Percentiles rank a stretch among this genome's conserved stretches.
Conservation (phyloP, 2,113 vertebrate species). For the Rissa tridactyla region DNA sequence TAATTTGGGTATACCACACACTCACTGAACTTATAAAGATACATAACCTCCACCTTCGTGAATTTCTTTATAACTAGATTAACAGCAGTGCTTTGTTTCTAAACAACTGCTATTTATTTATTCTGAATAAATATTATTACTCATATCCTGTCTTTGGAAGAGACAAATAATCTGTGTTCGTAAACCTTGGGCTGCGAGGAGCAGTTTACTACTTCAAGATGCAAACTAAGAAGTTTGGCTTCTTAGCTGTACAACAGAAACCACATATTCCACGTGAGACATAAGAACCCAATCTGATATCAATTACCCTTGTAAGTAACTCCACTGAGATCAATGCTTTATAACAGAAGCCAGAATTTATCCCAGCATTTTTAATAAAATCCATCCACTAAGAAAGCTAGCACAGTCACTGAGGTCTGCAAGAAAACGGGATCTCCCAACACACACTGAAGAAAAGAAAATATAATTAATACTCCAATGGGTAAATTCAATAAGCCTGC, state of each 20-base stretch:
- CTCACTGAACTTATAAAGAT: background rate
- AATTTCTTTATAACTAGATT: background rate
- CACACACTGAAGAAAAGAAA: background rate
- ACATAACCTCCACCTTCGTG: background rate
- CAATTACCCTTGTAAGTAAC: background rate
- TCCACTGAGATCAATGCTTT: background rate
- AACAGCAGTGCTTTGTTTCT: background rate
- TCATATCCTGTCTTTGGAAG: constrained; percentile 6
- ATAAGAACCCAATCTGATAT: background rate
- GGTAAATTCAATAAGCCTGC: background rate
- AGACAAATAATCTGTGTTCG: background rate
- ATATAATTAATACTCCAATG: background rate
- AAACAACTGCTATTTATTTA: constrained; percentile 21
- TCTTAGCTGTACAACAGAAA: background rate
- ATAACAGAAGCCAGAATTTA: background rate
- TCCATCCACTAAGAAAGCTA: background rate
- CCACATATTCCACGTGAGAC: background rate
- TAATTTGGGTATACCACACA: background rate
- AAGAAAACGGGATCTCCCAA: background rate
- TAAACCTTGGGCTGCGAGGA: background rate
- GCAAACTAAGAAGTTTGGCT: background rate
- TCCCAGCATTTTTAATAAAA: background rate
- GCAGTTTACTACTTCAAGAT: constrained; percentile 29
- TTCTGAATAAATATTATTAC: background rate
- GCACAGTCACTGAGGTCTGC: background rate